A percentile compares a stretch with the other conserved stretches of the same genome.
Evolutionary conservation across 2,888 invertebrate species (phyloP).

Genomic region (Hoplodrina blanda): DNA sequence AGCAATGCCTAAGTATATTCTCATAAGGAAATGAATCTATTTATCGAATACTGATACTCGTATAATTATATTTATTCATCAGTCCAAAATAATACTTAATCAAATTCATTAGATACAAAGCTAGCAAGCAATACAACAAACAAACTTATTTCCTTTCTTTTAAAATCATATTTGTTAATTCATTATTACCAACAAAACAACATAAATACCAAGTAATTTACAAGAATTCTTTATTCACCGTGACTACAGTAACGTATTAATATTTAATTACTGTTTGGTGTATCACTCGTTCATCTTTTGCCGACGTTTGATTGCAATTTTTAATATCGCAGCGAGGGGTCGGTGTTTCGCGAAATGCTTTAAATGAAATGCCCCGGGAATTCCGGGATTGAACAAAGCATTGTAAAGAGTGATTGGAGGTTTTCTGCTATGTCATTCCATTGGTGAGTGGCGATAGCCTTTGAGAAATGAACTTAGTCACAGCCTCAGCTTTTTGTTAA

Average conservation of each 20-base stretch:
- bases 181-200: slow-evolving; percentile 8
- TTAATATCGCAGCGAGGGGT: slow-evolving; percentile 67
- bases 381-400: slow-evolving; percentile 62
- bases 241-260: slow-evolving; percentile 31
- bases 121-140: neutral
- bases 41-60: slow-evolving; percentile 1
- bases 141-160: neutral
- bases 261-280: slow-evolving; percentile 44
- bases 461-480: slow-evolving; percentile 58
- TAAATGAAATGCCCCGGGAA: slow-evolving; percentile 60
- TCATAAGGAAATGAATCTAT: slow-evolving; percentile 27
- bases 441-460: slow-evolving; percentile 41
- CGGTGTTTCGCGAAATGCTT: slow-evolving; percentile 57
- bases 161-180: neutral
- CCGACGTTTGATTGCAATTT: slow-evolving; percentile 63
- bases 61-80: slow-evolving; percentile 3
- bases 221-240: slow-evolving; percentile 14
- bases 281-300: slow-evolving; percentile 54
- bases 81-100: slow-evolving; percentile 6
- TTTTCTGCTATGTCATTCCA: slow-evolving; percentile 60
- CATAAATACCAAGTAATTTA: slow-evolving; percentile 33
- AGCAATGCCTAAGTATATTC: slow-evolving; percentile 12
- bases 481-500: slow-evolving; percentile 37
- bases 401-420: slow-evolving; percentile 53
- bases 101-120: slow-evolving; percentile 8